Conservation (phyloP, 2,888 invertebrate species). For the Sinhomidia bicolor region DNA sequence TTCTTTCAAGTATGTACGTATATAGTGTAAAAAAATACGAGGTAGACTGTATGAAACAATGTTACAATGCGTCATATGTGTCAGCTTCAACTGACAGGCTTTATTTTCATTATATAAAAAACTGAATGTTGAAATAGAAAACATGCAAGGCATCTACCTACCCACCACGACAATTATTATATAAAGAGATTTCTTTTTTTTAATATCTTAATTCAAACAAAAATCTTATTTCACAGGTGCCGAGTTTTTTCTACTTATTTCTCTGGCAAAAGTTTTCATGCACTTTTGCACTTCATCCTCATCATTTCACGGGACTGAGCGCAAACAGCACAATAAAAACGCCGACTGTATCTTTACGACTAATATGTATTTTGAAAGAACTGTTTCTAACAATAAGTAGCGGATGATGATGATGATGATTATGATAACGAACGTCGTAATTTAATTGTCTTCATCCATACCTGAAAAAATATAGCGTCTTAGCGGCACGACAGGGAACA, state of each 20-base stretch:
- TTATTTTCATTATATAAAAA: not conserved
- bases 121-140: not conserved
- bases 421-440: no score
- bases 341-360: not conserved
- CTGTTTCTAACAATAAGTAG: not conserved
- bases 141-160: no score
- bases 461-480: no score
- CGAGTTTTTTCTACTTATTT: not conserved
- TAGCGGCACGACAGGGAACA: not conserved
- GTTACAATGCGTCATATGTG: not conserved
- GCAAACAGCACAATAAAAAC: conserved; percentile 34
- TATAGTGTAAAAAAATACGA: not conserved
- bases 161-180: no score
- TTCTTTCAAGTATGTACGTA: no score
- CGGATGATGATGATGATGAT: not conserved
- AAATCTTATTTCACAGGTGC: conserved; percentile 45
- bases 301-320: conserved; percentile 30
- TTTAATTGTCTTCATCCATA: not conserved
- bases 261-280: not conserved
- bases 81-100: not conserved
- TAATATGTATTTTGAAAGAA: not conserved
- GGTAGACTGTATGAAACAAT: not conserved
- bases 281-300: not conserved
- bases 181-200: no score
- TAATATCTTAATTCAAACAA: no score